A percentile compares a stretch with the other conserved stretches of the same genome.
Evolutionary conservation across 2,113 vertebrate genomes (phyloP).

Genomic region (Martes martes): DNA sequence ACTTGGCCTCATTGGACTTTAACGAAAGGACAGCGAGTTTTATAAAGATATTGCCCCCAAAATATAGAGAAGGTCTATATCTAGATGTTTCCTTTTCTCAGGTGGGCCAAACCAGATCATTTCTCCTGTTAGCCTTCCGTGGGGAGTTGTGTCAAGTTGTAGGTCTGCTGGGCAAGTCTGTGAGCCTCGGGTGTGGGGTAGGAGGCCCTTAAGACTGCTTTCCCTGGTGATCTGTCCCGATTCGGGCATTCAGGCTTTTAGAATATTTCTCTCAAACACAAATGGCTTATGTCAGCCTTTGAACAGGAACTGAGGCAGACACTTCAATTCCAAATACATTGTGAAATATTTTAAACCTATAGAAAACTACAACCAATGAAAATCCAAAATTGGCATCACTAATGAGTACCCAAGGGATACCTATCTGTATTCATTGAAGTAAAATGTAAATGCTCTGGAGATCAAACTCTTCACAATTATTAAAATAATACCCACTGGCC

Average conservation of each 20-base stretch:
- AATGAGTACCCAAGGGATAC: constrained; percentile 22
- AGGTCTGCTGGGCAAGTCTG: neutral
- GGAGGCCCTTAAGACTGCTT: neutral
- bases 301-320: neutral
- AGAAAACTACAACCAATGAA: constrained; percentile 22
- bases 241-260: neutral
- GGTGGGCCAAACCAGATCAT: neutral
- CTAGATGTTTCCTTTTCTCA: neutral
- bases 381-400: constrained; percentile 33
- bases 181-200: neutral
- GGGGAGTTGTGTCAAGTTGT: neutral
- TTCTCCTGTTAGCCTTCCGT: neutral
- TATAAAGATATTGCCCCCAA: neutral
- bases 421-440: neutral
- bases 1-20: neutral
- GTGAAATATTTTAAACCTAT: constrained; percentile 9
- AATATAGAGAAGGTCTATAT: neutral
- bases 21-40: neutral
- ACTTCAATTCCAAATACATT: neutral
- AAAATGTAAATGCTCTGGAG: neutral
- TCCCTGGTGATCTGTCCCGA: neutral
- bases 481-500: neutral
- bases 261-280: neutral
- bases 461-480: neutral
- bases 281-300: neutral